Base-by-base conservation (phyloP, 2,113 vertebrate genomes). In the Oncorhynchus keta region DNA sequence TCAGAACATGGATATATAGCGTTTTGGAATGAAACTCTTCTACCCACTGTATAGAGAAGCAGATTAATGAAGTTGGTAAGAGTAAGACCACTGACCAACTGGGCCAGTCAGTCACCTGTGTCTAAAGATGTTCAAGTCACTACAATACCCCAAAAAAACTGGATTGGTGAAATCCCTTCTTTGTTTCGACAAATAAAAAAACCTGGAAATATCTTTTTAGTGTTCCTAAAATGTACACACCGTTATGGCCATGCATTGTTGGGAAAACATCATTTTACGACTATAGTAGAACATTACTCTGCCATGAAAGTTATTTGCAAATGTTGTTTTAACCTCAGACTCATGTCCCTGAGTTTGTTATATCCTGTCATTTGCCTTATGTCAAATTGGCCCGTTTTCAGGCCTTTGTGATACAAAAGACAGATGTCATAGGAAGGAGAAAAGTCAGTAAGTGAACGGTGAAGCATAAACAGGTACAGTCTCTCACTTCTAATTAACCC, bases 401-500 rank as follows among this genome's bases (percentile, higher is more conserved):
- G 73, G 70, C 62, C 45, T 70, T 57, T 62, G 12, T 69, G 75
- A 55, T n/a, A 81, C 30, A 79, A 48, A 45, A 62, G 55, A 55
- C 51, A 39, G 79, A 61, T 68, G 69, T 83, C 72, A 81, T 59
- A 18, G 72, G 76, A 86, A 66, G 78, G 76, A 79, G 68, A 68
- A 74, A 75, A 45, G 28, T 45, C 67, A 16, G 35, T 55, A 81
- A 79, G 81, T 74, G 72, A 85, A 78, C 76, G 51, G 67, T 45
- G 55, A 59, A 74, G 80, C 11, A 26, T 45, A 78, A 79, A 67
- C 39, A 45, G 73, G 66, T 73, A 39, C 71, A 79, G 72, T 76
- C 79, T 79, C 73, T 83, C 80, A 76, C 66, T 82, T 72, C 75
- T 87, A 81, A 88, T 87, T 73, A 85, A 68, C 80, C 79, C 14